phyloP scores from a whole-genome alignment of 2,113 vertebrate genomes.

The Protomyctophum bolini region DNA sequence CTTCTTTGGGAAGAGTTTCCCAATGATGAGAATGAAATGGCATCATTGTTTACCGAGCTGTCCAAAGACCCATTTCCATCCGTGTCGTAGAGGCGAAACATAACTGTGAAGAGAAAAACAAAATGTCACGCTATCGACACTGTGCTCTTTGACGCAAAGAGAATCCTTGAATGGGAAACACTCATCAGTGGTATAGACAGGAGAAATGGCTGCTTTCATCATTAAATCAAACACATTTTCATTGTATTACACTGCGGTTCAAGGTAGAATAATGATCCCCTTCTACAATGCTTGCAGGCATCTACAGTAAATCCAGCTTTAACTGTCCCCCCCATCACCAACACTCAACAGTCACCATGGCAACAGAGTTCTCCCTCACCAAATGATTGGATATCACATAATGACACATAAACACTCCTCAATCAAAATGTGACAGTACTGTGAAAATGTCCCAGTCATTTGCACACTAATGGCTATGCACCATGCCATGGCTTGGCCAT shows the following conservation, averaged over 20 bases:
- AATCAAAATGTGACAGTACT: background rate
- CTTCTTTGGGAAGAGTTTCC: no score
- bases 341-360: slow-evolving; percentile 53
- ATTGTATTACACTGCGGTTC: slow-evolving; percentile 7
- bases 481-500: background rate
- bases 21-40: background rate
- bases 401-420: background rate
- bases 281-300: slow-evolving; percentile 1
- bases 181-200: background rate
- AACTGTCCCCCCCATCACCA: slow-evolving; percentile 23
- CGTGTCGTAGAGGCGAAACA: slow-evolving; percentile 94
- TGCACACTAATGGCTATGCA: slow-evolving; percentile 6
- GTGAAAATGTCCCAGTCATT: slow-evolving; percentile 11
- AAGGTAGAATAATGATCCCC: background rate
- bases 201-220: background rate
- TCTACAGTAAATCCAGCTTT: slow-evolving; percentile 40
- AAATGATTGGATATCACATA: slow-evolving; percentile 8
- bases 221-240: background rate
- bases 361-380: slow-evolving; percentile 45
- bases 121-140: background rate
- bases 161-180: slow-evolving; percentile 1
- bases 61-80: slow-evolving; percentile 94
- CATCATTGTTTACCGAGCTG: slow-evolving; percentile 84
- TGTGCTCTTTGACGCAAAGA: background rate
- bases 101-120: slow-evolving; percentile 80